These are phyloP conservation scores for Galeopsomyia nigrocyanea DNA, from an alignment of 2,888 invertebrate species.

Conservation along the genomic window DNA sequence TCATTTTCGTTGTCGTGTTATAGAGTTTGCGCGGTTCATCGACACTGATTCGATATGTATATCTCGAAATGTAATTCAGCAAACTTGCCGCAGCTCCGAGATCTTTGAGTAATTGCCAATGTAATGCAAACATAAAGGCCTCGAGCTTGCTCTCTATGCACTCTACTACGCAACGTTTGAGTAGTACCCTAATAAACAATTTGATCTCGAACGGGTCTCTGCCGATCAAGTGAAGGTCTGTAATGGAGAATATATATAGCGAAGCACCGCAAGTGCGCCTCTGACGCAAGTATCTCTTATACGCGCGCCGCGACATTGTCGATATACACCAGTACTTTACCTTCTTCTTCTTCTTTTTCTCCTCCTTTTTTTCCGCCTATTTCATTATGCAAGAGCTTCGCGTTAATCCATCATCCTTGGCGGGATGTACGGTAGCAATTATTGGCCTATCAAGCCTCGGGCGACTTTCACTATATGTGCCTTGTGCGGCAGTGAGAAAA, in stretches of 20 bases:
- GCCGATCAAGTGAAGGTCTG: constrained; percentile 10
- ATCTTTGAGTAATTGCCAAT: neutral
- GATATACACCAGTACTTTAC: too few relatives aligned
- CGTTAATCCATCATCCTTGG: too few relatives aligned
- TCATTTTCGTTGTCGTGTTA: too few relatives aligned
- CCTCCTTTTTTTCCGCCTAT: too few relatives aligned
- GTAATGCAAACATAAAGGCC: constrained; percentile 10
- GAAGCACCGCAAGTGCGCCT: constrained; percentile 39
- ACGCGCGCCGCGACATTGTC: too few relatives aligned
- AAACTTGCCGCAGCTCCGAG: too few relatives aligned
- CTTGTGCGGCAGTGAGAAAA: constrained; percentile 8
- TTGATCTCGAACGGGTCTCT: constrained; percentile 24
- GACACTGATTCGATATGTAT: too few relatives aligned
- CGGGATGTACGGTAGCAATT: constrained; percentile 55
- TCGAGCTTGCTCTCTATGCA: neutral
- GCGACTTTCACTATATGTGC: constrained; percentile 1
- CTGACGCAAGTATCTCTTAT: constrained; percentile 31
- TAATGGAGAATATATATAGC: constrained; percentile 11
- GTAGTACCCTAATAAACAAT: constrained; percentile 33
- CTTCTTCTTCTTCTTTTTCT: too few relatives aligned
- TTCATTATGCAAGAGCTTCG: too few relatives aligned
- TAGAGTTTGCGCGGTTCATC: too few relatives aligned
- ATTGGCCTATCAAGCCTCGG: constrained; percentile 62
- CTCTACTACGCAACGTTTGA: neutral
- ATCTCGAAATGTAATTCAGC: too few relatives aligned